Conservation (phyloP, 2,888 invertebrate species). For the Cryptus armator region DNA sequence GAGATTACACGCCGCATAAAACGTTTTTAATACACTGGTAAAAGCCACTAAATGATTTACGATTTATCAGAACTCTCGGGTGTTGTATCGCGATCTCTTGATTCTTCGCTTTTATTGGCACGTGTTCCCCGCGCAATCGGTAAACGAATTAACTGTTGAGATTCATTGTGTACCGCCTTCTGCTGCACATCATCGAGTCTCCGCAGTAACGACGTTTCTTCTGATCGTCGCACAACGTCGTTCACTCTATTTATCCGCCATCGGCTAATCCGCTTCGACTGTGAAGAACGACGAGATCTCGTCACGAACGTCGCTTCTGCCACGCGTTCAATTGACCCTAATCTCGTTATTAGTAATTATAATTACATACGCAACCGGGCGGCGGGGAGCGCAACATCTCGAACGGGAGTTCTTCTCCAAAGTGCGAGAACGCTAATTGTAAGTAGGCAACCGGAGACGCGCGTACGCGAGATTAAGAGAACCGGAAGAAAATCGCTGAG, state of each 20-base stretch:
- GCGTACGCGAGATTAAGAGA: conserved; percentile 12
- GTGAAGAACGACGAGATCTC: conserved; percentile 62
- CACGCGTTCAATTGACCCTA: conserved; percentile 71
- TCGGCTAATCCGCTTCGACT: conserved; percentile 68
- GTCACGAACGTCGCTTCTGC: conserved; percentile 21
- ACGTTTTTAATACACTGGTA: background rate
- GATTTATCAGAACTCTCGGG: background rate
- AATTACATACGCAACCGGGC: conserved; percentile 51
- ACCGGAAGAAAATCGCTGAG: conserved; percentile 22
- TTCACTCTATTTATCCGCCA: conserved; percentile 73
- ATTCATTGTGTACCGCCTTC: conserved; percentile 40
- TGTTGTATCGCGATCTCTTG: conserved; percentile 26
- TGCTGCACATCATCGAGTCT: conserved; percentile 42
- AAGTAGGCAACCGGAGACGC: conserved; percentile 5
- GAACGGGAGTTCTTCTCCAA: conserved; percentile 28
- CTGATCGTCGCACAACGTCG: conserved; percentile 43
- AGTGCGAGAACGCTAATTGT: conserved; percentile 61
- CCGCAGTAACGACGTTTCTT: conserved; percentile 25
- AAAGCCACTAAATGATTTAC: background rate
- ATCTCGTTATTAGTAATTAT: conserved; percentile 73
- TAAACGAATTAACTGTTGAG: conserved; percentile 31
- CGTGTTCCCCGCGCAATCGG: conserved; percentile 31
- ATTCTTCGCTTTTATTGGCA: background rate
- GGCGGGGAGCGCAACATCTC: conserved; percentile 30
- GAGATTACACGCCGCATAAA: background rate